These are phyloP conservation scores for Phataginus tricuspis DNA, from an alignment of 2,797 vertebrate genomes.

Conservation along the genomic window DNA sequence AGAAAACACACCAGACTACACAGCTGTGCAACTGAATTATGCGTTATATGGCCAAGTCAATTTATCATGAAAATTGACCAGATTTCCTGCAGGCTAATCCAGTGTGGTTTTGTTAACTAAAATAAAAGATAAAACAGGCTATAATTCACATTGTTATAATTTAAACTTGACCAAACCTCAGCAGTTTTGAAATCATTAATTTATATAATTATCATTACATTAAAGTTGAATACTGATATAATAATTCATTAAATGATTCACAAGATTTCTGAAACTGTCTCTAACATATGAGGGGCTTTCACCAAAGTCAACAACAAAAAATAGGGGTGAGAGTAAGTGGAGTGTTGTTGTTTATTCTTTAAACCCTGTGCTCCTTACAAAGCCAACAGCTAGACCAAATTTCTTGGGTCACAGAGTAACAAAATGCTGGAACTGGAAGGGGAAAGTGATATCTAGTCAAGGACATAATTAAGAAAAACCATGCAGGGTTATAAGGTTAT, in stretches of 20 bases:
- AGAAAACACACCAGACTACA: neutral
- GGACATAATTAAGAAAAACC: neutral
- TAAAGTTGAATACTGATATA: neutral
- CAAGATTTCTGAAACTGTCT: neutral
- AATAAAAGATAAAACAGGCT: neutral
- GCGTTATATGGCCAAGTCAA: neutral
- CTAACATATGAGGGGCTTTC: neutral
- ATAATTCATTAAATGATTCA: neutral
- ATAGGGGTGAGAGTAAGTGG: neutral
- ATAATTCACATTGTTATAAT: neutral
- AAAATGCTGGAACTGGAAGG: neutral
- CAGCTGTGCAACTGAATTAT: neutral
- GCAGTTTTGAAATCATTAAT: slow-evolving; percentile 19
- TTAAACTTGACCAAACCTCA: neutral
- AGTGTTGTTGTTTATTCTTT: neutral
- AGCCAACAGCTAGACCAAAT: neutral
- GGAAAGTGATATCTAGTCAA: neutral
- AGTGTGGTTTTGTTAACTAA: neutral
- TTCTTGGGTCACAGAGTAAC: neutral
- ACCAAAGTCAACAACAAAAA: neutral
- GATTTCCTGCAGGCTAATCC: slow-evolving; percentile 21
- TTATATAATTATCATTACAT: neutral
- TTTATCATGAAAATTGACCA: slow-evolving; percentile 13
- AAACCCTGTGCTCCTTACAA: neutral
- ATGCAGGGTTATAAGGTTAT: neutral